Percentiles rank a stretch among this genome's conserved stretches.
phyloP scores from a whole-genome alignment of 64 coral and sea anemone genomes.

The Cladopsammia gracilis region DNA sequence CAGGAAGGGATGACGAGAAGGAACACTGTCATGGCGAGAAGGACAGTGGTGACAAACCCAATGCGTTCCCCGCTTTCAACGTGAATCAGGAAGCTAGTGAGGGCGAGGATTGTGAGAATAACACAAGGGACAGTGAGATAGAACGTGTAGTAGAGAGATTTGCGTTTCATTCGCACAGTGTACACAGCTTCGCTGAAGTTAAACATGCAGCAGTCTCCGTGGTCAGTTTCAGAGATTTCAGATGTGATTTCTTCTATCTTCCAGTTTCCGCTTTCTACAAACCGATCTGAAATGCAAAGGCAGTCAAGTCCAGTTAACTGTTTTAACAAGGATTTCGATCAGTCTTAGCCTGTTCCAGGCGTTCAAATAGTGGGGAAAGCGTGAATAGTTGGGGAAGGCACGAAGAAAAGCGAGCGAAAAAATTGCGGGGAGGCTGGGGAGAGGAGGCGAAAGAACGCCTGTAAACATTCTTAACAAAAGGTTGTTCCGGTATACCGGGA shows the following conservation, averaged over 20 bases:
- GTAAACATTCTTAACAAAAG: no score
- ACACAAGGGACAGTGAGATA: conserved; percentile 40
- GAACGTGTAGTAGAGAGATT: conserved; percentile 41
- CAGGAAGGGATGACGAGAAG: conserved; percentile 47
- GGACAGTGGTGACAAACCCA: conserved; percentile 70
- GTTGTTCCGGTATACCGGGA: no score
- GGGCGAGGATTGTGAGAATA: conserved; percentile 11
- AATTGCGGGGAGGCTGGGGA: no score
- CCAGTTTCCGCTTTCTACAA: conserved; percentile 61
- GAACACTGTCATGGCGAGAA: conserved; percentile 69
- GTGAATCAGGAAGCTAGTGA: conserved; percentile 65
- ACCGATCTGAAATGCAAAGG: conserved; percentile 38
- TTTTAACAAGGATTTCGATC: no score
- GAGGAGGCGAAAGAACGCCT: no score
- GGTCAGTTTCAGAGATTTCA: conserved; percentile 26
- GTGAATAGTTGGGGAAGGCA: no score
- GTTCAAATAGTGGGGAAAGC: no score
- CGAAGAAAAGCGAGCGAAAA: no score
- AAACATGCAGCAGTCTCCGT: conserved; percentile 50
- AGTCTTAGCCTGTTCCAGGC: no score
- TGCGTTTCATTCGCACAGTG: conserved; percentile 36
- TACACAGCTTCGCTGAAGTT: conserved; percentile 43
- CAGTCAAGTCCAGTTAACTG: not conserved
- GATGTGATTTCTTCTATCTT: not conserved
- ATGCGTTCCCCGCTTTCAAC: conserved; percentile 76